Evolutionary conservation across 2,888 invertebrate species (phyloP).

Genomic region (Cataglyphis altisquamis): DNA sequence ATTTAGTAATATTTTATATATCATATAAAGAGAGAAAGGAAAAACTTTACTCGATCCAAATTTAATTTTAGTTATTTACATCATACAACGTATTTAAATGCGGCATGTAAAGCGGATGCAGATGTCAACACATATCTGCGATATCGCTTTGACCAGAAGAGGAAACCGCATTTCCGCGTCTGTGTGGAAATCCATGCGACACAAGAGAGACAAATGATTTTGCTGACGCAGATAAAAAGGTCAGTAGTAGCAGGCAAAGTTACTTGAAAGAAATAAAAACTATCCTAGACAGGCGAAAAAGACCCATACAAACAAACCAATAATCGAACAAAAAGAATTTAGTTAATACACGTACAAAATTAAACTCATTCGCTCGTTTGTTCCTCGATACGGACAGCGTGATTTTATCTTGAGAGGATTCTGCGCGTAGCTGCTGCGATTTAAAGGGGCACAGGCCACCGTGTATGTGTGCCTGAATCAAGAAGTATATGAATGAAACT

Average conservation of each 20-base stretch:
- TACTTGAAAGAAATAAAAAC: slow-evolving; percentile 31
- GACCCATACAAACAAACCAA: neutral
- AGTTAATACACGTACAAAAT: slow-evolving; percentile 23
- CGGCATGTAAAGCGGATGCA: slow-evolving; percentile 37
- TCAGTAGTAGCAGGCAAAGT: neutral
- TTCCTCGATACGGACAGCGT: neutral
- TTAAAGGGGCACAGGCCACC: slow-evolving; percentile 8
- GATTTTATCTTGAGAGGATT: slow-evolving; percentile 31
- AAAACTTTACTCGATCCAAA: slow-evolving; percentile 1
- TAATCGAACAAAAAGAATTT: slow-evolving; percentile 6
- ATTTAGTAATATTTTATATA: slow-evolving; percentile 1
- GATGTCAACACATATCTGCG: slow-evolving; percentile 48
- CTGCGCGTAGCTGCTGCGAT: slow-evolving; percentile 9
- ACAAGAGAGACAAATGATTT: slow-evolving; percentile 8
- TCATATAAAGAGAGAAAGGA: neutral
- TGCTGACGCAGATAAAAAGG: slow-evolving; percentile 1
- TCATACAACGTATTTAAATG: slow-evolving; percentile 31
- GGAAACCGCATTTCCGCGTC: slow-evolving; percentile 65
- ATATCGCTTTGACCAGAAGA: slow-evolving; percentile 53
- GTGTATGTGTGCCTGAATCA: slow-evolving; percentile 50
- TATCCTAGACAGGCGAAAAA: slow-evolving; percentile 7
- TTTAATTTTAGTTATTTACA: slow-evolving; percentile 34
- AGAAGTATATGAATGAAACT: slow-evolving; percentile 74
- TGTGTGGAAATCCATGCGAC: slow-evolving; percentile 34
- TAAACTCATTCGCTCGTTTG: slow-evolving; percentile 30